Conservation (phyloP, 2,113 vertebrate species). For the Otocyon megalotis region DNA sequence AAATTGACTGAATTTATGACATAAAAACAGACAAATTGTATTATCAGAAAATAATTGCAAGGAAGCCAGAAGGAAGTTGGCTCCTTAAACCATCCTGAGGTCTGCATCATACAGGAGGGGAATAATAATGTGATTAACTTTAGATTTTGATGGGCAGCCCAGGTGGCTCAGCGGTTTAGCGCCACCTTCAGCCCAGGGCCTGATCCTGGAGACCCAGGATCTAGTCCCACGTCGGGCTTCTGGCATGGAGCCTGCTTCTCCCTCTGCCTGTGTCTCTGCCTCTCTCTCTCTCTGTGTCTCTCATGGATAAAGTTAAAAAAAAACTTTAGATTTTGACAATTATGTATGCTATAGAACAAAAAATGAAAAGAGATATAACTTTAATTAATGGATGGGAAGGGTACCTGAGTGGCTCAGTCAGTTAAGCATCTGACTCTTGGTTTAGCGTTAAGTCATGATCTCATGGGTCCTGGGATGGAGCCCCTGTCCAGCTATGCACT, state of each 20-base stretch:
- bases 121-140: not conserved
- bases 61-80: not conserved
- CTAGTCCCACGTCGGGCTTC: no score
- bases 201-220: no score
- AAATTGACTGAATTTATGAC: not conserved
- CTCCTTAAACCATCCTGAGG: not conserved
- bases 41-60: not conserved
- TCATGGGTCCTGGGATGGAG: not conserved
- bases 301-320: no score
- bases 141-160: not conserved
- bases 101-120: not conserved
- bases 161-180: no score
- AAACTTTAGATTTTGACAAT: not conserved
- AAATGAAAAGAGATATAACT: not conserved
- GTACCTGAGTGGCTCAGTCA: not conserved
- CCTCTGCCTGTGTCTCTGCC: no score
- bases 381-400: not conserved
- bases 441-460: not conserved
- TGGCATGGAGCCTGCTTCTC: no score
- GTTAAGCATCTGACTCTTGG: not conserved
- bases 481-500: not conserved
- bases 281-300: no score
- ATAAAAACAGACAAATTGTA: not conserved
- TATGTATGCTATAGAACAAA: not conserved
- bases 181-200: no score